These are phyloP conservation scores for Pogonomyrmex barbatus DNA, from an alignment of 1,140 invertebrate species.

Conservation along the genomic window DNA sequence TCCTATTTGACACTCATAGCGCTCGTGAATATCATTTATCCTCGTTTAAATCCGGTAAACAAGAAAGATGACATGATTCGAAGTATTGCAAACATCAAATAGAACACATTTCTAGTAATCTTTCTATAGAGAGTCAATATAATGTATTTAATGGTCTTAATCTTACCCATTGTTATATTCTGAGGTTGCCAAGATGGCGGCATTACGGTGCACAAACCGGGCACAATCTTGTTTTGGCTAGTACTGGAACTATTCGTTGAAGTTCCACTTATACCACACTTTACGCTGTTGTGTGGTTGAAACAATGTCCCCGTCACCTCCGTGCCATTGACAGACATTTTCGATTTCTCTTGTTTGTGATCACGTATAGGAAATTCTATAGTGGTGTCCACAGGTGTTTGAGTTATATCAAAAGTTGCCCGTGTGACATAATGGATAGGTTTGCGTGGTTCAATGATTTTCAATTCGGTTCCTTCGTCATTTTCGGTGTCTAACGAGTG, in stretches of 20 bases:
- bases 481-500: conserved; percentile 79
- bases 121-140: too few relatives aligned
- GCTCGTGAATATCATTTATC: too few relatives aligned
- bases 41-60: too few relatives aligned
- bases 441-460: conserved; percentile 82
- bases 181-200: conserved; percentile 77
- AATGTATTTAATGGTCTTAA: conserved; percentile 8
- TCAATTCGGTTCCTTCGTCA: conserved; percentile 85
- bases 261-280: conserved; percentile 79
- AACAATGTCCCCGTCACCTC: conserved; percentile 81
- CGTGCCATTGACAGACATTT: conserved; percentile 82
- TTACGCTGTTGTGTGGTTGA: conserved; percentile 83
- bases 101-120: too few relatives aligned
- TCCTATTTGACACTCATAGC: too few relatives aligned
- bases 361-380: conserved; percentile 83
- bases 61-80: too few relatives aligned
- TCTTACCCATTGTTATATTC: conserved; percentile 82
- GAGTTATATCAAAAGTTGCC: conserved; percentile 84
- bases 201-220: conserved; percentile 79
- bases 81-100: too few relatives aligned
- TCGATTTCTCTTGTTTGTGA: conserved; percentile 80
- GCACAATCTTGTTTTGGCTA: conserved; percentile 75
- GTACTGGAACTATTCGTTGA: conserved; percentile 72
- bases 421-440: conserved; percentile 86
- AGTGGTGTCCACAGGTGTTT: conserved; percentile 81